Base-by-base conservation (phyloP, 2,113 vertebrate species). In the Chloropsis hardwickii region DNA sequence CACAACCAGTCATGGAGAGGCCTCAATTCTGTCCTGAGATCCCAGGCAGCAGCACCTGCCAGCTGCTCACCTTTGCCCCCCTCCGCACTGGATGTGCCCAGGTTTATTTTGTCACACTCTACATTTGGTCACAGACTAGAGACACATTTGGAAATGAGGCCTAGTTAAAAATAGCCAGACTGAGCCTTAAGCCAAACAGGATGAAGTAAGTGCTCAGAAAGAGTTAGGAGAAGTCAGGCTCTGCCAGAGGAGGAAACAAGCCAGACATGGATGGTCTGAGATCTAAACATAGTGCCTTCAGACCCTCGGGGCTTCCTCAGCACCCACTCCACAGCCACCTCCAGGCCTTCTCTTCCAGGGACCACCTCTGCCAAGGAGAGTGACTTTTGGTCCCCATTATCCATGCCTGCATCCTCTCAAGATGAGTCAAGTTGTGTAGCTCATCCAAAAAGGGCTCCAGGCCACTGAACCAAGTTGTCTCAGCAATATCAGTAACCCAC, bases 121-220 rank as follows among this genome's bases (percentile, higher is more conserved):
- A 0, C n/a, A 5, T 44, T 25, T 6, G 25, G 47, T 37, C 1
- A 1, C 51, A 50, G 78, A 48, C 35, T 28, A 77, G 67, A 61
- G n/a, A 18, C 33, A 35, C 29, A 12, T 18, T 22, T 73, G 66
- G 70, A 87, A 85, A 88, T 3, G 21, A 0, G 6, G 53, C 44
- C 45, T 14, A 13, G 73, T 39, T 90, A 51, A 87, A 85, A 89
- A 76, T 60, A 85, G 33, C 35, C 45, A 40, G 7, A 25, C 74
- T 92, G 77, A 86, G 58, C 60, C 53, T 65, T 87, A 91, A 92
- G 71, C 62, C 79, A 53, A 90, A 76, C 15, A 66, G 82, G 90
- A 93, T 86, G 58, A 86, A 90, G 42, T 7, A 53, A 73, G 37
- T 28, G n/a, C 76, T 79, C 61, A 78, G 76, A 21, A 86, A 33